Base-by-base conservation (phyloP, 2,113 vertebrate species). In the Neolamprologus tretocephalus region DNA sequence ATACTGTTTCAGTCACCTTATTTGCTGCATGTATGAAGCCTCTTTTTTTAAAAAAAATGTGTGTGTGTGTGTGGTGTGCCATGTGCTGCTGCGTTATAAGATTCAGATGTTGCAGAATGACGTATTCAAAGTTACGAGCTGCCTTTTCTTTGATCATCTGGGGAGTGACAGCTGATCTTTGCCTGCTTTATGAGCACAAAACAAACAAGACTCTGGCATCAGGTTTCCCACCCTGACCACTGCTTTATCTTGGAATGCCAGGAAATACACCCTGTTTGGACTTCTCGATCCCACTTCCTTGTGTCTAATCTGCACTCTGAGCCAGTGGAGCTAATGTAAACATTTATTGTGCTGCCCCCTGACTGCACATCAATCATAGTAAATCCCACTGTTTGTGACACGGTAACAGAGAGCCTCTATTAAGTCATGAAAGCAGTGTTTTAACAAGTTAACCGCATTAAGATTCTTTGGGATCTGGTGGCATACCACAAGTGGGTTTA, bases 361-460 rank as follows among this genome's bases (percentile, higher is more conserved):
- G 89, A 86, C 86, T 37, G 75, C 85, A 90, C 92, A 94, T 95
- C 94, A 90, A 90, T 94, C 91, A 93, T 8, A 45, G n/a, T 61
- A n/a, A 68, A 28, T 26, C 21, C 55, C n/a, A 82, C 7, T 17
- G 66, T 85, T 86, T 89, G 66, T 92, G 85, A 87, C 84, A 89
- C 2, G 13, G 82, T 88, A 90, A 92, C 85, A 93, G 61, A 84
- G 57, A 80, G 83, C 78, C 53, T 86, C 86, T 87, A 89, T 88
- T 86, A 90, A 86, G 85, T 88, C 81, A 81, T 87, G 86, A 92
- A 92, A 82, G 83, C 33, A 12, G 53, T 94, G 91, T 93, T 94
- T 94, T 92, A 89, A 95, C 91, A 90, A 94, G 89, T 87, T 93
- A 92, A 94, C 93, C 88, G 31, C 92, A 89, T 95, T 92, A 91